Base-by-base conservation (phyloP, 92 coral and sea anemone genomes). In the Palythoa grandis region DNA sequence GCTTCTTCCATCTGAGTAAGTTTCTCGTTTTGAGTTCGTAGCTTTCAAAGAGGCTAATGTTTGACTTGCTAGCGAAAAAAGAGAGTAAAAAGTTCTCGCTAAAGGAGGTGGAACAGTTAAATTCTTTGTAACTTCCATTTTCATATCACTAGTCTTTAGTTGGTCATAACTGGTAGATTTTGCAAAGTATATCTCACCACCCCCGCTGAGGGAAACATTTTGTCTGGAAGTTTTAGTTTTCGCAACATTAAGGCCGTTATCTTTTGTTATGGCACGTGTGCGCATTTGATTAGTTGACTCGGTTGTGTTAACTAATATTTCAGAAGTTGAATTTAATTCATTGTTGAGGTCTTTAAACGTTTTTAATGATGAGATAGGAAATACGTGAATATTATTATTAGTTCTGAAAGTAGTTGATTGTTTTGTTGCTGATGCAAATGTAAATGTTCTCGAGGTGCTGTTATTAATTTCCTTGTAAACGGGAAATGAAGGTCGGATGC, bases 321-420 rank as follows among this genome's bases (percentile, higher is more conserved):
- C 75, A 80, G 85, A 80, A 13, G 11, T 66, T 37, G 66, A 78
- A 37, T 66, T 67, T n/a, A 67, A 14, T 7, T 52, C 66, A 48
- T 10, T 15, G 11, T 7, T 80, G 16, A 22, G 22, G 58, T 43
- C 12, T 67, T 22, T 47, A 53, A 66, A 24, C 37, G 47, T 23
- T 15, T 48, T 38, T 43, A 47, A 22, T 17, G 85, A 66, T 15
- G 85, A 56, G 12, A 56, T n/a, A 14, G 65, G 5, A 23, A 23
- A 6, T 11, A 12, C 39, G 3, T 43, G 16, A 67, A 4, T 3
- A 1, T 15, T 47, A 22, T 0, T 19, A 65, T 11, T 79, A 7
- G 24, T 38, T 61, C 16, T n/a, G 29, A 8, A 22, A 16, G 65
- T 37, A 39, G 19, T 9, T 53, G 43, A 11, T 7, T 47, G 73